A percentile compares a stretch with the other conserved stretches of the same genome.
phyloP scores from a whole-genome alignment of 2,888 invertebrate species.

The Ariolimax columbianus region DNA sequence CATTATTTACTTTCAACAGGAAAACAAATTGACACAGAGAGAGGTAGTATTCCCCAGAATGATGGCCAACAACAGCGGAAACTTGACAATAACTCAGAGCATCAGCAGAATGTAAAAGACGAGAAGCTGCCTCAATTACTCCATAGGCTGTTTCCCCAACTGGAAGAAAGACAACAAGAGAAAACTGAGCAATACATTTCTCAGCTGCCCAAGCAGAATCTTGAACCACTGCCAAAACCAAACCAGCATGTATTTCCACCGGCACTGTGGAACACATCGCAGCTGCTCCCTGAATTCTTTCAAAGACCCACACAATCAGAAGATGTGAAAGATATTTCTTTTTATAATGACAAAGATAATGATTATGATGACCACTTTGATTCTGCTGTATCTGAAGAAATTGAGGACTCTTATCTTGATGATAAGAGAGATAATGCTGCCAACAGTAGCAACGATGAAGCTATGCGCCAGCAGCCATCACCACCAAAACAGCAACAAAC shows the following conservation, averaged over 20 bases:
- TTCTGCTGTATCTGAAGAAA: not conserved
- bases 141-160: not conserved
- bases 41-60: not conserved
- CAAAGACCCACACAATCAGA: not conserved
- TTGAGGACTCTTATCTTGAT: not conserved
- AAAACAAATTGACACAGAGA: not conserved
- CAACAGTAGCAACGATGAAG: not conserved
- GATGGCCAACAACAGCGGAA: not conserved
- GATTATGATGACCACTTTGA: not conserved
- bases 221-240: not conserved
- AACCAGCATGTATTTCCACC: not conserved
- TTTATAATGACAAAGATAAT: conserved; percentile 7
- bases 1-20: conserved; percentile 22
- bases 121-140: not conserved
- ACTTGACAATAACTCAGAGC: not conserved
- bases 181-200: not conserved
- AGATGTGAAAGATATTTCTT: not conserved
- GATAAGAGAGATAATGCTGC: not conserved
- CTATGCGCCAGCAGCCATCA: not conserved
- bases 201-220: not conserved
- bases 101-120: not conserved
- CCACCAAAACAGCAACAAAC: not conserved
- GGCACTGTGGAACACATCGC: not conserved
- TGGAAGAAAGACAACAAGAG: not conserved
- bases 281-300: not conserved